Evolutionary conservation across 2,888 invertebrate species (phyloP).

Genomic region (Paralinhomoeus sp.): DNA sequence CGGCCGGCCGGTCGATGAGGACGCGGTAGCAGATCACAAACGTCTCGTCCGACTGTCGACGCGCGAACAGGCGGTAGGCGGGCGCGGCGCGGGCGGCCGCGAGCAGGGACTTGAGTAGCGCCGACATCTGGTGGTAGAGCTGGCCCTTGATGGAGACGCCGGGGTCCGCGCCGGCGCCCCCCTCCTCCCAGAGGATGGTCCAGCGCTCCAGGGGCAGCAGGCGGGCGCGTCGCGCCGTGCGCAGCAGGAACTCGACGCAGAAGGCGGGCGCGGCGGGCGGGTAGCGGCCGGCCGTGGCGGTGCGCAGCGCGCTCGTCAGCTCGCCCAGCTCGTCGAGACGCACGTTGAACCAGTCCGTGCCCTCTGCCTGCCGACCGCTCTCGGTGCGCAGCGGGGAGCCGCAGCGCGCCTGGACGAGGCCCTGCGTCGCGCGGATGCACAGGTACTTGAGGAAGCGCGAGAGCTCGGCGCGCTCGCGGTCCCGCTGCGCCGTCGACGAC

Average conservation of each 20-base stretch:
- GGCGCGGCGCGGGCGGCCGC: constrained; percentile 72
- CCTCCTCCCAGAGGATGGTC: constrained; percentile 7
- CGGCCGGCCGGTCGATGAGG: background rate
- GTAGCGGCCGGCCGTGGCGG: constrained; percentile 13
- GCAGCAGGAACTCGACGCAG: constrained; percentile 14
- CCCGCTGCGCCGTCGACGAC: too few species aligned
- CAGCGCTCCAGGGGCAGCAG: constrained; percentile 15
- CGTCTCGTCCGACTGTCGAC: constrained; percentile 60
- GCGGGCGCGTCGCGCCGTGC: constrained; percentile 14
- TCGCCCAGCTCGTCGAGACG: constrained; percentile 5
- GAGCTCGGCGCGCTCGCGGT: constrained; percentile 4
- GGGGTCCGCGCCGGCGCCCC: constrained; percentile 18
- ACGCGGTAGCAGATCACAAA: constrained; percentile 58
- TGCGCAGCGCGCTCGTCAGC: background rate
- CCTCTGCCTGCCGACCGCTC: background rate
- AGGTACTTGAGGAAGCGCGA: constrained; percentile 12
- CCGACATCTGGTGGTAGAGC: constrained; percentile 70
- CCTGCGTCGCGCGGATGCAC: constrained; percentile 13
- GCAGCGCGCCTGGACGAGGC: constrained; percentile 14
- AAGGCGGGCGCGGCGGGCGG: constrained; percentile 10
- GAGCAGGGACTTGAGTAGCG: constrained; percentile 64
- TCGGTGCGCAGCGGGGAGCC: constrained; percentile 5
- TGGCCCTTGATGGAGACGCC: constrained; percentile 17
- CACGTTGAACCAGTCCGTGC: constrained; percentile 15
- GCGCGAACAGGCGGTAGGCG: constrained; percentile 61